These are phyloP conservation scores for Paramormyrops kingsleyae DNA, from an alignment of 2,113 vertebrate species.

Conservation along the genomic window DNA sequence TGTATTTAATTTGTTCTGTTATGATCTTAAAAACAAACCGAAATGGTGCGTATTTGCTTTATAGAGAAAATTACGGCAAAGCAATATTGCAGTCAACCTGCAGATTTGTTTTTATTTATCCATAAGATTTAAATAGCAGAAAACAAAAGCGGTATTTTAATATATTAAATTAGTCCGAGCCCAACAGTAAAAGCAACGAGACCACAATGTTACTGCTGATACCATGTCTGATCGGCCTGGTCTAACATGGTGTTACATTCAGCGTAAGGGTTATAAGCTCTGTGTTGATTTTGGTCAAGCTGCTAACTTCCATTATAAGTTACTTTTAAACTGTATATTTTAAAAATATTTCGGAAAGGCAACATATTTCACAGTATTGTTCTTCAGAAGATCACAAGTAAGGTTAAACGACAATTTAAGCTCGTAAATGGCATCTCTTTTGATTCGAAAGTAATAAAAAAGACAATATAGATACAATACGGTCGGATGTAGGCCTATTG, in stretches of 20 bases:
- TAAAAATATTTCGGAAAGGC: constrained; percentile 44
- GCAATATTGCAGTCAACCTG: background rate
- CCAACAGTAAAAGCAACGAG: constrained; percentile 1
- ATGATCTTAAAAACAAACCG: background rate
- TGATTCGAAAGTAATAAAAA: background rate
- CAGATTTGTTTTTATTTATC: background rate
- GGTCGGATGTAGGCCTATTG: background rate
- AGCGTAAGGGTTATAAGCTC: constrained; percentile 48
- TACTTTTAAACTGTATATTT: constrained; percentile 15
- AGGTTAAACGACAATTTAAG: background rate
- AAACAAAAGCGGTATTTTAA: constrained; percentile 4
- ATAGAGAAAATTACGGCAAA: background rate
- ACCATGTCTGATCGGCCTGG: background rate
- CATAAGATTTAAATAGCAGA: background rate
- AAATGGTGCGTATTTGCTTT: background rate
- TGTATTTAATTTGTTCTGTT: background rate
- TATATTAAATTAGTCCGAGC: background rate
- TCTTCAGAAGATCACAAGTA: background rate
- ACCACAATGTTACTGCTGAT: background rate
- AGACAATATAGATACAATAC: background rate
- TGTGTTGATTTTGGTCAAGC: constrained; percentile 28
- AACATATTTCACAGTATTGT: constrained; percentile 54
- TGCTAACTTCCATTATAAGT: background rate
- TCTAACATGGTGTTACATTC: constrained; percentile 8
- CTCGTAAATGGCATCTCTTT: background rate